Conservation (phyloP, 2,888 invertebrate genomes). For the Scaptomyza caliginosa region DNA sequence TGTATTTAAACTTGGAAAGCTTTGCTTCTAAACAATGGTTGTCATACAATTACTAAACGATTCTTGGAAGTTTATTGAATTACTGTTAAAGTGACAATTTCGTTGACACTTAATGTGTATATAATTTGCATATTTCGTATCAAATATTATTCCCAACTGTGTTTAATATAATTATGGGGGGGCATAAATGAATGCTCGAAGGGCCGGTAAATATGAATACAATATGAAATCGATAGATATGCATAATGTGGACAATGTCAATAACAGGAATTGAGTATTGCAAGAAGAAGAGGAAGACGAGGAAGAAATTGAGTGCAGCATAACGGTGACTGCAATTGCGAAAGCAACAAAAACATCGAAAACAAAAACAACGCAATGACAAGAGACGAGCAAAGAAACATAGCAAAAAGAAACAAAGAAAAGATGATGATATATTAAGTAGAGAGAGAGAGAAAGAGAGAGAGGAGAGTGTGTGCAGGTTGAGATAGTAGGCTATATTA, state of each 20-base stretch:
- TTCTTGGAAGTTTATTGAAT: neutral
- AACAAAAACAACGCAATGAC: conserved; percentile 22
- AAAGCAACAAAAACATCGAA: conserved; percentile 19
- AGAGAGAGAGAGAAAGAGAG: neutral
- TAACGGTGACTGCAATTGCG: conserved; percentile 42
- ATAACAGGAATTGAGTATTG: conserved; percentile 28
- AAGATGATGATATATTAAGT: conserved; percentile 6
- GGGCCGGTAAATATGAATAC: conserved; percentile 36
- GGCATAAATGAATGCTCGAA: conserved; percentile 15
- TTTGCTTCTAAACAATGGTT: neutral
- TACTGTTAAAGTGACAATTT: neutral
- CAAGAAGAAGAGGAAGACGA: conserved; percentile 21
- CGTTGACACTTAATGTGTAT: neutral
- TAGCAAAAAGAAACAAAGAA: conserved; percentile 13
- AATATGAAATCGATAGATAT: conserved; percentile 59
- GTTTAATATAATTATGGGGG: conserved; percentile 1
- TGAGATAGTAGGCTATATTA: conserved; percentile 50
- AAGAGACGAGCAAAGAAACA: conserved; percentile 35
- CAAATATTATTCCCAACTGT: neutral
- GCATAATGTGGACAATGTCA: conserved; percentile 50
- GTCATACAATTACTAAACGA: neutral
- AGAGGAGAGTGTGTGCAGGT: neutral
- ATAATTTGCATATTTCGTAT: neutral
- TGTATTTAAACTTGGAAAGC: neutral
- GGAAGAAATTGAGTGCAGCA: conserved; percentile 33